A percentile compares a stretch with the other conserved stretches of the same genome.
Evolutionary conservation across 2,797 vertebrate species (phyloP).

Genomic region (Hybognathus amarus): DNA sequence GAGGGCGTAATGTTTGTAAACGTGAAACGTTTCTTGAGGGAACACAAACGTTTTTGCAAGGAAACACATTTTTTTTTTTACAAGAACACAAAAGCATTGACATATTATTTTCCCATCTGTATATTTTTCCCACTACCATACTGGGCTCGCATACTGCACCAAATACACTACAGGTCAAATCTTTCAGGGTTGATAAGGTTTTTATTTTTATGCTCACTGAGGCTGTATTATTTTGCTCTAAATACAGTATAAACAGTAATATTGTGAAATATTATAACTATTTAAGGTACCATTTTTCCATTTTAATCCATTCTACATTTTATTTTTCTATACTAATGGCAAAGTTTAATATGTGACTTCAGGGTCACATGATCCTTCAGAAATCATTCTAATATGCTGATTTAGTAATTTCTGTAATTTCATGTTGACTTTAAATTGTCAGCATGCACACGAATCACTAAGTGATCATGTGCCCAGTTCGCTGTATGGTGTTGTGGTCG

Average conservation of each 20-base stretch:
- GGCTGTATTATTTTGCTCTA: not conserved
- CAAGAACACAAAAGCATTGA: too few species aligned
- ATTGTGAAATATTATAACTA: not conserved
- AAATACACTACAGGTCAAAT: too few species aligned
- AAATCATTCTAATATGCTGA: not conserved
- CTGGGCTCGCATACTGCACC: too few species aligned
- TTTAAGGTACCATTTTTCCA: not conserved
- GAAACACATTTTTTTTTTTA: too few species aligned
- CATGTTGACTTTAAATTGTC: not conserved
- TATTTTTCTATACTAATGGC: not conserved
- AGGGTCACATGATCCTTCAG: not conserved
- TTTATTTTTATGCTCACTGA: too few species aligned
- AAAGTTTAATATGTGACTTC: not conserved
- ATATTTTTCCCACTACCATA: too few species aligned
- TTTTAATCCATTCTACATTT: not conserved
- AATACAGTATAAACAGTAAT: not conserved
- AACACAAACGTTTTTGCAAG: too few species aligned
- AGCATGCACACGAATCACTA: not conserved
- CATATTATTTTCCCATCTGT: too few species aligned
- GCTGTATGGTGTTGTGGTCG: slow-evolving; percentile 30
- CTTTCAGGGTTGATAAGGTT: too few species aligned
- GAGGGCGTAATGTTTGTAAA: too few species aligned
- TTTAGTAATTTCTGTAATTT: not conserved
- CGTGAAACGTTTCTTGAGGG: too few species aligned
- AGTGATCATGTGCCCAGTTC: not conserved